A percentile compares a stretch with the other conserved stretches of the same genome.
These are phyloP conservation scores for Melipona quadrifasciata DNA, from an alignment of 1,140 invertebrate species.

Conservation along the genomic window DNA sequence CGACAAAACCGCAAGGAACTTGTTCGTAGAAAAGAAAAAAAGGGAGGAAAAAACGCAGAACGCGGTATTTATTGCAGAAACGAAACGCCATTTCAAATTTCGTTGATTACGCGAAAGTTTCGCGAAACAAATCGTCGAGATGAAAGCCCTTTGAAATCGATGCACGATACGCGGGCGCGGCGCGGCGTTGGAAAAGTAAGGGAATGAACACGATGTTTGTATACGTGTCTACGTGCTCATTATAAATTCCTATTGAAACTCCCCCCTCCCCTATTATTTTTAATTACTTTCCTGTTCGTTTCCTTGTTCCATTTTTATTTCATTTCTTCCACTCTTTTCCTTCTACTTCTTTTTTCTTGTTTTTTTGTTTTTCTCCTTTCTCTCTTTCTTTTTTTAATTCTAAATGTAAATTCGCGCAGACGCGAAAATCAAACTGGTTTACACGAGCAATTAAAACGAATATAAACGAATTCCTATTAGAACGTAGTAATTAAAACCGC, in stretches of 20 bases:
- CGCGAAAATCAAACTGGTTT: not conserved
- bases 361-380: not conserved
- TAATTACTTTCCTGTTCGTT: not conserved
- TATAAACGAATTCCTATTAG: slow-evolving; percentile 26
- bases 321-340: not conserved
- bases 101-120: slow-evolving; percentile 11
- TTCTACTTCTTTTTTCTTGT: no score
- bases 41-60: no score
- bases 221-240: not conserved
- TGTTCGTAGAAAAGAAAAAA: not conserved
- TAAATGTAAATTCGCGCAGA: no score
- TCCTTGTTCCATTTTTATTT: not conserved
- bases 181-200: not conserved
- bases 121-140: slow-evolving; percentile 12
- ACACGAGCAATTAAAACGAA: slow-evolving; percentile 27
- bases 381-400: not conserved
- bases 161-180: not conserved
- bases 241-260: slow-evolving; percentile 1
- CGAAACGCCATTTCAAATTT: slow-evolving; percentile 11
- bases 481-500: slow-evolving; percentile 33
- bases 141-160: slow-evolving; percentile 7
- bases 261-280: not conserved
- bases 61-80: not conserved
- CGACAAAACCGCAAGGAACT: not conserved
- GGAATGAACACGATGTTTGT: not conserved